Evolutionary conservation across 92 coral and sea anemone genomes (phyloP).

Genomic region (Bergia sp.): DNA sequence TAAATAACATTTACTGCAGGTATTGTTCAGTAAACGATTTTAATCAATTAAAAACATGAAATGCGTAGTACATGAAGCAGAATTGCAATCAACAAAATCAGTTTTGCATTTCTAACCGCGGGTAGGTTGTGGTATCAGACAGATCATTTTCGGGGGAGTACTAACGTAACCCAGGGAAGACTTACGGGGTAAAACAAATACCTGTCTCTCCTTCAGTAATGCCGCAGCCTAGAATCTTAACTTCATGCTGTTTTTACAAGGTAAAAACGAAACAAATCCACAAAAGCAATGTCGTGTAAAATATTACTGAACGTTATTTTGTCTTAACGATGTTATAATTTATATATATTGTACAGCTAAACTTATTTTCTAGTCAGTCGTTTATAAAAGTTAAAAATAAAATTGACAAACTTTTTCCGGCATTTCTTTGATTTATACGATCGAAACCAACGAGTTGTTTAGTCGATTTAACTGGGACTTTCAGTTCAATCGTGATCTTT

Average conservation of each 20-base stretch:
- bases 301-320: background rate
- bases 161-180: background rate
- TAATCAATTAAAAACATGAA: too few relatives aligned
- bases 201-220: background rate
- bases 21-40: background rate
- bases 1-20: background rate
- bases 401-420: too few relatives aligned
- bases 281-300: background rate
- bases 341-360: background rate
- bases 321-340: background rate
- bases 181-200: background rate
- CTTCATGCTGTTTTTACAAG: too few relatives aligned
- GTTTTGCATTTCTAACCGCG: background rate
- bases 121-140: background rate
- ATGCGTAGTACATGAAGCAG: background rate
- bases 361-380: too few relatives aligned
- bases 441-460: too few relatives aligned
- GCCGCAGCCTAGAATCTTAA: too few relatives aligned
- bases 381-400: too few relatives aligned
- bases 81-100: background rate
- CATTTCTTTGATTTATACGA: too few relatives aligned
- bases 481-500: too few relatives aligned
- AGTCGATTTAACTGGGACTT: too few relatives aligned
- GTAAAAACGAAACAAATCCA: too few relatives aligned
- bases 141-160: background rate